Conservation (phyloP, 2,797 vertebrate species). For the Hybognathus amarus region DNA sequence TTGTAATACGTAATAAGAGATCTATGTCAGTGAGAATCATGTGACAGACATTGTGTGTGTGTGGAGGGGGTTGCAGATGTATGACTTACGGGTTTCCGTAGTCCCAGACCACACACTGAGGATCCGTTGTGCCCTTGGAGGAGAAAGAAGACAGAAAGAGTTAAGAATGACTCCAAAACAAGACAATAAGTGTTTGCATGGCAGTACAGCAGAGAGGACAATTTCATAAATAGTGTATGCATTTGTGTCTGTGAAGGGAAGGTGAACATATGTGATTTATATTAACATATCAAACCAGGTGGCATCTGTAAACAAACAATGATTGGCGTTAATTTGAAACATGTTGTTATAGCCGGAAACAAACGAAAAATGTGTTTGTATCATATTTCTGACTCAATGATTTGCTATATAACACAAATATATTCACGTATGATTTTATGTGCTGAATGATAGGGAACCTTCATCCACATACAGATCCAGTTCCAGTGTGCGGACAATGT, state of each 20-base stretch:
- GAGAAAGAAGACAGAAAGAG: conserved; percentile 30
- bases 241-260: background rate
- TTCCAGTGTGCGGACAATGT: no score
- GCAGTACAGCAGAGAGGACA: background rate
- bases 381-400: no score
- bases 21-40: background rate
- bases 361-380: no score
- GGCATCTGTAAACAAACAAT: background rate
- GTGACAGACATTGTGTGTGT: conserved; percentile 8
- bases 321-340: background rate
- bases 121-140: conserved; percentile 90
- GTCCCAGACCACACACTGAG: conserved; percentile 95
- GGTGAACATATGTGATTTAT: background rate
- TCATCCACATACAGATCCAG: no score
- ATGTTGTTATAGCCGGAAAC: no score
- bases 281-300: background rate
- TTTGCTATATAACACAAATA: no score
- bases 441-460: no score
- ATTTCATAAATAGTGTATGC: background rate
- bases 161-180: conserved; percentile 44
- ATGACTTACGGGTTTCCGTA: conserved; percentile 91
- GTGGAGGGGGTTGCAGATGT: background rate
- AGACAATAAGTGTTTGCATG: conserved; percentile 12
- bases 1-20: conserved; percentile 29
- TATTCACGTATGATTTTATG: no score